A percentile compares a stretch with the other conserved stretches of the same genome.
These are phyloP conservation scores for Caenorhabditis latens DNA, from an alignment of 1,140 invertebrate genomes.

Conservation along the genomic window DNA sequence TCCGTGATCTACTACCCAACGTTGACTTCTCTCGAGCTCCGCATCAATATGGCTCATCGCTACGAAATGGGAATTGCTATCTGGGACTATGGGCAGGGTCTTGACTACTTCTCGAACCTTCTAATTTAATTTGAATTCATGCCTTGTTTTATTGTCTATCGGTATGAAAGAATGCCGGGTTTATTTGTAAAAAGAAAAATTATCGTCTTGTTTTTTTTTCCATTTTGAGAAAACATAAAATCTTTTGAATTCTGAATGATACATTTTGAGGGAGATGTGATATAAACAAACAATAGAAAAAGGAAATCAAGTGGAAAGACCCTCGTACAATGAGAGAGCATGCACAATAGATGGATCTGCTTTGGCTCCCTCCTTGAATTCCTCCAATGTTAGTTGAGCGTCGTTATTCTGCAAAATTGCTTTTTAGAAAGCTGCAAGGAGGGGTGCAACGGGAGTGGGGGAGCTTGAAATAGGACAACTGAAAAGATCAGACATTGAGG, in stretches of 20 bases:
- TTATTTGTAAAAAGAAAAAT: neutral
- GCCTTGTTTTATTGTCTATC: neutral
- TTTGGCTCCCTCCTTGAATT: constrained; percentile 98
- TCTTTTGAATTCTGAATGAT: neutral
- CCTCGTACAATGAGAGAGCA: constrained; percentile 82
- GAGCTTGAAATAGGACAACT: too few species aligned
- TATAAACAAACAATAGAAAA: neutral
- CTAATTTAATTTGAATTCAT: constrained; percentile 27
- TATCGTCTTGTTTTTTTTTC: neutral
- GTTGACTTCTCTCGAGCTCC: constrained; percentile 85
- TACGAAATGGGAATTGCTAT: constrained; percentile 88
- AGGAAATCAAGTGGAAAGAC: constrained; percentile 71
- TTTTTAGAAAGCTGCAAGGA: too few species aligned
- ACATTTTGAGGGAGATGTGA: neutral
- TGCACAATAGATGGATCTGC: constrained; percentile 98
- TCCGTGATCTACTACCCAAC: constrained; percentile 84
- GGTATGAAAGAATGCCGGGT: neutral
- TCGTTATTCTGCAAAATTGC: constrained; percentile 87
- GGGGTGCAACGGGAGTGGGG: too few species aligned
- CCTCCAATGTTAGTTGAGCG: constrained; percentile 93
- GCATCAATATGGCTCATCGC: constrained; percentile 86
- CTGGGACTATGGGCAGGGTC: constrained; percentile 94
- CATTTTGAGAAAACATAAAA: constrained; percentile 28
- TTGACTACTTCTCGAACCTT: constrained; percentile 89
- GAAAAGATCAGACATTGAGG: too few species aligned